Evolutionary conservation across 2,113 vertebrate genomes (phyloP).

Genomic region (Alligator mississippiensis): DNA sequence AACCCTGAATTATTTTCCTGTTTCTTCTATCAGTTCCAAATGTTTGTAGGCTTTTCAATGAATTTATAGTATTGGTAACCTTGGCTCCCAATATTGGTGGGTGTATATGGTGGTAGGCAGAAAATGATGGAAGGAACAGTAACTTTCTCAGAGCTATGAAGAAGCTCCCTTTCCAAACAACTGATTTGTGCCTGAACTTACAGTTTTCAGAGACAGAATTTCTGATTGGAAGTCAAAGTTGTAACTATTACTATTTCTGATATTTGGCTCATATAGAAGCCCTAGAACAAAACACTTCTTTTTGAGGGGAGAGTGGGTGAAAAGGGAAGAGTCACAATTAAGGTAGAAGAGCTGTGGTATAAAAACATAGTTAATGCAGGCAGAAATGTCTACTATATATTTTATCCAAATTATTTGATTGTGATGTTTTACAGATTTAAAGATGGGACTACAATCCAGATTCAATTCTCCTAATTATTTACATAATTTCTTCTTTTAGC

Average conservation of each 20-base stretch:
- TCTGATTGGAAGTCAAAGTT: accelerated
- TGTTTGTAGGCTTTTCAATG: background rate
- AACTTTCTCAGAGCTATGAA: accelerated
- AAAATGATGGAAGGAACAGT: background rate
- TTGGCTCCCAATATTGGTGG: background rate
- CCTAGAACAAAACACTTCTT: accelerated
- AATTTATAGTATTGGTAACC: background rate
- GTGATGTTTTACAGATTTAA: background rate
- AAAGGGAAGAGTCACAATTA: background rate
- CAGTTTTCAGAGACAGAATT: accelerated
- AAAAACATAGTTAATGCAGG: background rate
- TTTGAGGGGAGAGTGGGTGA: background rate
- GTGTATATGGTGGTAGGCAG: no score
- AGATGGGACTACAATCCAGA: background rate
- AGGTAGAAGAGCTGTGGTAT: background rate
- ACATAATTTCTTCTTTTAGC: no score
- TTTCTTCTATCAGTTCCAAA: background rate
- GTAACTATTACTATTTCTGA: background rate
- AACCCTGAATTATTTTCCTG: background rate
- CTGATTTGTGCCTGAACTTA: accelerated
- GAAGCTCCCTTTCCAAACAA: background rate
- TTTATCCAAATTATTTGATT: background rate
- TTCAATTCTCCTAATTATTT: no score
- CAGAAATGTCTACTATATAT: accelerated
- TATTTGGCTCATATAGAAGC: background rate